Conservation (phyloP, 2,797 vertebrate genomes). For the Acanthurus lineatus region DNA sequence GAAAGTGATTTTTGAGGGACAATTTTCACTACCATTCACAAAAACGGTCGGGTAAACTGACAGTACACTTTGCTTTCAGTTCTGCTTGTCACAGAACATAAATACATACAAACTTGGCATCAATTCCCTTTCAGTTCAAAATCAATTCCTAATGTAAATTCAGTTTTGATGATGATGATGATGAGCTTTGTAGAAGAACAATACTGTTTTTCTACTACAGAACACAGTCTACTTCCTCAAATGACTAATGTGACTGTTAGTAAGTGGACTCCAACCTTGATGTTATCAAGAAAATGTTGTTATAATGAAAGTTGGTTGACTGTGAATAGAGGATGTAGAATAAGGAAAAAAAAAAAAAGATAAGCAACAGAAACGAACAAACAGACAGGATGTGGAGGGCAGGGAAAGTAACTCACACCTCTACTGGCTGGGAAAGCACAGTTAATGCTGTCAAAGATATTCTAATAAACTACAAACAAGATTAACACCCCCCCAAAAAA, state of each 20-base stretch:
- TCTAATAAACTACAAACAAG: slow-evolving; percentile 8
- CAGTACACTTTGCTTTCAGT: not conserved
- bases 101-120: not conserved
- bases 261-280: not conserved
- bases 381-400: not conserved
- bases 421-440: slow-evolving; percentile 15
- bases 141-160: not conserved
- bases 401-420: slow-evolving; percentile 46
- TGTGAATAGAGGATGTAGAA: not conserved
- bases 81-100: not conserved
- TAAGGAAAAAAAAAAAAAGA: not conserved
- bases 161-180: not conserved
- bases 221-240: not conserved
- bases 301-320: not conserved
- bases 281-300: not conserved
- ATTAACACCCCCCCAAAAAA: slow-evolving; percentile 1
- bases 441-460: slow-evolving; percentile 8
- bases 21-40: not conserved
- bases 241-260: not conserved
- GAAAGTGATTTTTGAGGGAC: not conserved
- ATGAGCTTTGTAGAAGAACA: not conserved
- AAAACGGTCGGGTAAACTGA: not conserved
- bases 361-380: not conserved
- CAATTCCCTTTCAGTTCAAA: slow-evolving; percentile 24
- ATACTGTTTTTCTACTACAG: not conserved